phyloP scores from a whole-genome alignment of 1,140 invertebrate species.

The Drosophila cardini region DNA sequence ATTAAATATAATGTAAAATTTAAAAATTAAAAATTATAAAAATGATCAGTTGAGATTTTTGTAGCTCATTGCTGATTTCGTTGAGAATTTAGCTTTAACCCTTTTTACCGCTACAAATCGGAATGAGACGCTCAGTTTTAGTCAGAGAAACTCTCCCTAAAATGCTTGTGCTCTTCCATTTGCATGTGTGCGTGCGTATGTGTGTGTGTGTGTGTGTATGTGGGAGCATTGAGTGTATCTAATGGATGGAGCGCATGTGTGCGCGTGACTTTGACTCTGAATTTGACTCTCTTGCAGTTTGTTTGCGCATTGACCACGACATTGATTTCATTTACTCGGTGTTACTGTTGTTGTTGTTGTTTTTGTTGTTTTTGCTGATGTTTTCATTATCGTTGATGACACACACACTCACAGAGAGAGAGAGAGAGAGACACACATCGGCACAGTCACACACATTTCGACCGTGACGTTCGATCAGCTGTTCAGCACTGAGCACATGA shows the following conservation, averaged over 20 bases:
- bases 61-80: slow-evolving; percentile 20
- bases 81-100: background rate
- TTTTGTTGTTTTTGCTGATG: background rate
- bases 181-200: background rate
- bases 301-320: slow-evolving; percentile 31
- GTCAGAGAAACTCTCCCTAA: background rate
- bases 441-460: slow-evolving; percentile 2
- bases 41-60: too few species aligned
- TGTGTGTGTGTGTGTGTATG: background rate
- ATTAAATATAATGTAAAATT: too few species aligned
- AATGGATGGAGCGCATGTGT: slow-evolving; percentile 3
- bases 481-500: background rate
- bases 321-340: slow-evolving; percentile 27
- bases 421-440: background rate
- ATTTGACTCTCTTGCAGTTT: slow-evolving; percentile 17
- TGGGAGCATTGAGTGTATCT: slow-evolving; percentile 13
- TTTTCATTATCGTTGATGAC: slow-evolving; percentile 5
- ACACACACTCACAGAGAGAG: slow-evolving; percentile 8
- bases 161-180: background rate
- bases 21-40: too few species aligned
- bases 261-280: slow-evolving; percentile 26
- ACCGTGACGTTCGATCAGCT: slow-evolving; percentile 12
- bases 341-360: background rate
- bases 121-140: background rate
- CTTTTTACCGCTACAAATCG: slow-evolving; percentile 21